These are phyloP conservation scores for Machimus atricapillus DNA, from an alignment of 2,888 invertebrate species.

Conservation along the genomic window DNA sequence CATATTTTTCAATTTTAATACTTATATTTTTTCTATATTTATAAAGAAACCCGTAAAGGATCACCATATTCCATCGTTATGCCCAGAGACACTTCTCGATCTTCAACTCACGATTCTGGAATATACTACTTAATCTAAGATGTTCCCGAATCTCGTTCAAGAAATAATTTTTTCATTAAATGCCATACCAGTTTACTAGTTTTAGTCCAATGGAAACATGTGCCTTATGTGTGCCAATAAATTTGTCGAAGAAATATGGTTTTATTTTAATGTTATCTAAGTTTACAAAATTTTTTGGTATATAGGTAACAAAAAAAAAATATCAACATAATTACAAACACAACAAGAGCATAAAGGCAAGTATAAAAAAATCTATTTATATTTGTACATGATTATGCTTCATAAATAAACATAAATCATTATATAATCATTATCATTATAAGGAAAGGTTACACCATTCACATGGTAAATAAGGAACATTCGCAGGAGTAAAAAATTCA, in stretches of 20 bases:
- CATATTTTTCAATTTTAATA: neutral
- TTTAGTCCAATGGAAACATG: neutral
- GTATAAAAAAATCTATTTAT: too few species aligned
- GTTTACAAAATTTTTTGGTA: neutral
- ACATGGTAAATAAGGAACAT: too few species aligned
- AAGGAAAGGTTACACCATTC: too few species aligned
- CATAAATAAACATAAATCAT: too few species aligned
- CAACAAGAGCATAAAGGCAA: too few species aligned
- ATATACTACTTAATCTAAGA: neutral
- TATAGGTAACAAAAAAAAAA: neutral
- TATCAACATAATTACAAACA: neutral
- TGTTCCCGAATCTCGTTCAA: neutral
- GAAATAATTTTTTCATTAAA: neutral
- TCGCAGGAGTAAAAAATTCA: too few species aligned
- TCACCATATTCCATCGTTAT: neutral
- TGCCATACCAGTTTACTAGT: neutral
- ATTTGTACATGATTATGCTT: too few species aligned
- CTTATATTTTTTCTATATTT: neutral
- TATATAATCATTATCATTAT: too few species aligned
- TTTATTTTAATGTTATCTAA: neutral
- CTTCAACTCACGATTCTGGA: neutral
- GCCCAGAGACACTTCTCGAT: neutral
- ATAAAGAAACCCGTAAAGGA: neutral
- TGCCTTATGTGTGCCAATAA: conserved; percentile 18
- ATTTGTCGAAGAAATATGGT: neutral